These are phyloP conservation scores for Orbicella faveolata DNA, from an alignment of 64 coral and sea anemone genomes.

Conservation along the genomic window DNA sequence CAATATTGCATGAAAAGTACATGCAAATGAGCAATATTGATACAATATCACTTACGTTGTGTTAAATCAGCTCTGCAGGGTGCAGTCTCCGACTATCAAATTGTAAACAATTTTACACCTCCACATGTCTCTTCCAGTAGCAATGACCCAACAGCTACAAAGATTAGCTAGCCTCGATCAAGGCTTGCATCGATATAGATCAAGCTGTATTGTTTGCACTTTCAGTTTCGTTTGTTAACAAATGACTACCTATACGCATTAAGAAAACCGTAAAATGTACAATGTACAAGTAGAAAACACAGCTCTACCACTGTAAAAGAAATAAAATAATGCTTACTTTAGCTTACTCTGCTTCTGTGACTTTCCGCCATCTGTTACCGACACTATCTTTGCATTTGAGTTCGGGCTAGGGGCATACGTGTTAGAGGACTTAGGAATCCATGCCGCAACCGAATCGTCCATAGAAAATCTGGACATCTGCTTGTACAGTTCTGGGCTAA, in stretches of 20 bases:
- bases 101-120: too few species aligned
- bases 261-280: background rate
- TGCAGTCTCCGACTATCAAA: too few species aligned
- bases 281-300: background rate
- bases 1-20: too few species aligned
- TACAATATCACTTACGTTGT: too few species aligned
- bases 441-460: conserved; percentile 74
- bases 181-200: background rate
- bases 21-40: too few species aligned
- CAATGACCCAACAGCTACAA: too few species aligned
- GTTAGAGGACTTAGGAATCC: conserved; percentile 82
- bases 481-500: conserved; percentile 64
- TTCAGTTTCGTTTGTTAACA: conserved; percentile 3
- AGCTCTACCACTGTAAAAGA: background rate
- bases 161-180: too few species aligned
- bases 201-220: background rate
- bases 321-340: conserved; percentile 48
- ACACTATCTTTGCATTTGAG: background rate
- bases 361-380: conserved; percentile 14
- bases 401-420: conserved; percentile 66
- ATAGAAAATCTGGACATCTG: conserved; percentile 70
- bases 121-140: too few species aligned
- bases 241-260: background rate
- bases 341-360: conserved; percentile 64
- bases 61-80: too few species aligned